Evolutionary conservation across 2,113 vertebrate genomes (phyloP), one percentile per base, ranked within the genome.

Genomic region (Platysteira castanea): DNA sequence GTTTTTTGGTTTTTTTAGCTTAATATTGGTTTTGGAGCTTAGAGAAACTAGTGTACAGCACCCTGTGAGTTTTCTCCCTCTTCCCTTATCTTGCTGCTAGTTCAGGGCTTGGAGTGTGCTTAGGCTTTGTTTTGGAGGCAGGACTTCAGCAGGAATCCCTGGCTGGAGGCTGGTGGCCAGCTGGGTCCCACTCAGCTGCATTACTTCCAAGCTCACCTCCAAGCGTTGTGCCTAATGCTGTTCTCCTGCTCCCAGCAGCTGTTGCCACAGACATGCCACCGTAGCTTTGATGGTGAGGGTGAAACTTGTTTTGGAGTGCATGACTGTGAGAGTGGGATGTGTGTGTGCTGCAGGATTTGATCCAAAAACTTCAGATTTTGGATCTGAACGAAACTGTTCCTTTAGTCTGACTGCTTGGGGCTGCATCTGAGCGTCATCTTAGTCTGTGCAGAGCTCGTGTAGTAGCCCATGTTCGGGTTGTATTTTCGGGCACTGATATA

Each of bases 341-440:
- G 33, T 42, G 28, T 42, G 7, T 33, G 64, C 54, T 77, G 42
- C 14, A 77, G 57, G 49, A 61, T 93, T 79, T 73, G 46, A 61
- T 79, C 24, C 31, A 71, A 42, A 83, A 53, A 24, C 23, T 75
- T 68, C 0, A 5, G 41, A 68, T n/a, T n/a, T n/a, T n/a, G n/a
- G n/a, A n/a, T n/a, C n/a, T n/a, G n/a, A n/a, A n/a, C n/a, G 80
- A 64, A 41, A 31, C 27, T 60, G 14, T 78, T 79, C 10, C 9
- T 61, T 2, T 28, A 11, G 28, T 53, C 49, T 77, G 54, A 35
- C 37, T 93, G 1, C 59, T 70, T 4, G 11, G 33, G 26, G 18
- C 54, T 83, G 41, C 27, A 8, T 63, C n/a, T 83, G 27, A 69
- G 20, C 5, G 1, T 47, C 0, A 0, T 75, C 26, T 60, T 41